These are phyloP conservation scores for Drosophila miranda DNA, from an alignment of 1,140 invertebrate genomes.

Conservation along the genomic window DNA sequence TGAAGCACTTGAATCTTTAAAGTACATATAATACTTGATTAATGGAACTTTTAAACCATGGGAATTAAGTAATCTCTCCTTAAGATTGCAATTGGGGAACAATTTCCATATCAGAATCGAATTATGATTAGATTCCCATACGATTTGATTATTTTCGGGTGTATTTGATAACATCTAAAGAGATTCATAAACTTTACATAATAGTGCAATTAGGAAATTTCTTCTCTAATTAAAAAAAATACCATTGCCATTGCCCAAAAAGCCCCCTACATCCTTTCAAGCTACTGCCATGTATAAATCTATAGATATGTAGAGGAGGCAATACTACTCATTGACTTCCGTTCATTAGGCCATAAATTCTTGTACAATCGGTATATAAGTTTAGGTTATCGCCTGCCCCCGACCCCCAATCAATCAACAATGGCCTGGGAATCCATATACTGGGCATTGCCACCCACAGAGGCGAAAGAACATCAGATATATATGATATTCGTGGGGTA, in stretches of 20 bases:
- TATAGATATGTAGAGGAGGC: not conserved
- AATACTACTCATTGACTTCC: conserved; percentile 33
- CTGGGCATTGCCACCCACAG: conserved; percentile 10
- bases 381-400: conserved; percentile 26
- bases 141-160: too few relatives aligned
- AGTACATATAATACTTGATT: conserved; percentile 6
- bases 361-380: conserved; percentile 13
- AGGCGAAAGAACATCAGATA: not conserved
- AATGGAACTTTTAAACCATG: conserved; percentile 2
- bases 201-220: too few relatives aligned
- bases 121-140: too few relatives aligned
- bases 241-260: too few relatives aligned
- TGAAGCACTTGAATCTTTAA: conserved; percentile 15
- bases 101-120: too few relatives aligned
- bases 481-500: not conserved
- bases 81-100: too few relatives aligned
- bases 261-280: too few relatives aligned
- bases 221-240: too few relatives aligned
- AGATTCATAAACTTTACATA: too few relatives aligned
- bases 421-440: conserved; percentile 32
- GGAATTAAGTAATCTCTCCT: not conserved
- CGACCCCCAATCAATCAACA: conserved; percentile 26
- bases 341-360: conserved; percentile 33
- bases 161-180: too few relatives aligned
- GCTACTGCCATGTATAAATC: too few relatives aligned